phyloP scores from a whole-genome alignment of 2,888 invertebrate species.

The Drosophila heteroneura region DNA sequence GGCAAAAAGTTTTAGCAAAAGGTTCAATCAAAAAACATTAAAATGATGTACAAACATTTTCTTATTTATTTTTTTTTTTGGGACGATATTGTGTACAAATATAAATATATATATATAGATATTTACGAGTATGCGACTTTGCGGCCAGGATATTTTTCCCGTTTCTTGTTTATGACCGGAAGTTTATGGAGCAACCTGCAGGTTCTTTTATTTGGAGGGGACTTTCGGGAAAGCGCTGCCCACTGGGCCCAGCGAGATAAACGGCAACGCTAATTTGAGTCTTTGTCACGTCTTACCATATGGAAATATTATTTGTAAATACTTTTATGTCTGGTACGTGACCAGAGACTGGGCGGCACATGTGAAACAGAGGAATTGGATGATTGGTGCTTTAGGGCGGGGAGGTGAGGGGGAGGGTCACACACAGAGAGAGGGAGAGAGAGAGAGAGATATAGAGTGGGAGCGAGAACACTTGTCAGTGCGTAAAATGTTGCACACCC shows the following conservation, averaged over 20 bases:
- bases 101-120: conserved; percentile 54
- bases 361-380: conserved; percentile 47
- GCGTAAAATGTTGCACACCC: conserved; percentile 59
- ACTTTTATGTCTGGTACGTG: conserved; percentile 83
- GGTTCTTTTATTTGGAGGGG: conserved; percentile 37
- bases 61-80: neutral
- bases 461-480: conserved; percentile 53
- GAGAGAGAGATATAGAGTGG: neutral
- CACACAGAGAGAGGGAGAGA: neutral
- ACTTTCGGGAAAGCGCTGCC: conserved; percentile 26
- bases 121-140: conserved; percentile 55
- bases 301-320: conserved; percentile 84
- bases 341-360: conserved; percentile 73
- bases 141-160: conserved; percentile 22
- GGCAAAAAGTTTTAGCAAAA: conserved; percentile 56
- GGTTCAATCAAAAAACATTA: conserved; percentile 76
- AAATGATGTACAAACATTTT: conserved; percentile 71
- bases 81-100: conserved; percentile 23
- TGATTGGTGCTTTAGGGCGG: conserved; percentile 33
- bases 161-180: conserved; percentile 68
- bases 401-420: neutral
- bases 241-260: conserved; percentile 66
- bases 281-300: conserved; percentile 84
- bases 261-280: conserved; percentile 83
- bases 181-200: conserved; percentile 70